Base-by-base conservation (phyloP, 2,797 vertebrate genomes). In the Dermochelys coriacea region DNA sequence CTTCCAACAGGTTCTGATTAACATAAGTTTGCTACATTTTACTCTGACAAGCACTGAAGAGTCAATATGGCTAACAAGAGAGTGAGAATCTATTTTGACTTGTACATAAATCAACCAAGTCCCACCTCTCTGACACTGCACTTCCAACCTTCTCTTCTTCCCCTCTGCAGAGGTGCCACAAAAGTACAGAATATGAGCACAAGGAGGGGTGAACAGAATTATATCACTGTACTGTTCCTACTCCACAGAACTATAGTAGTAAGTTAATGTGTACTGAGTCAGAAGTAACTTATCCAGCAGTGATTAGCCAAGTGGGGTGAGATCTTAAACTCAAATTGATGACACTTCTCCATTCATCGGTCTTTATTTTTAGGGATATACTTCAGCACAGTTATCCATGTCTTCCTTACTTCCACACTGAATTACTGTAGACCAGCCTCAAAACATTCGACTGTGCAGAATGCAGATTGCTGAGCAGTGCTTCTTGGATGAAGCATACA, bases 361-460 rank as follows among this genome's bases (percentile, higher is more conserved):
- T 47, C 11, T 75, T 29, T 77, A 49, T 18, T 49, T 49, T 27
- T 29, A 47, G 41, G 41, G 7, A 12, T 8, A 77, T 29, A 77
- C 45, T 16, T 77, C 45, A 49, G 74, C 25, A 47, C 45, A 47
- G 3, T 27, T 25, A 55, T 18, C n/a, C 21, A 12, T 41, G 18
- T 71, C 18, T 61, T 51, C 37, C 59, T 29, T 14, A 82, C 8
- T 29, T 75, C 7, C 1, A 4, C 6, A 85, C 86, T 0, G 0
- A 86, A 0, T n/a, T 92, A 82, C 0, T 68, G 34, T 41, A 71
- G 64, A 71, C n/a, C 10, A 23, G 21, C n/a, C 54, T 31, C 29
- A 80, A 80, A 90, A 78, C 0, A 1, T 5, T 0, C 12, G 80
- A 86, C 0, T 54, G 29, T 74, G 85, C n/a, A 87, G 80, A 90